Conservation (phyloP, 2,888 invertebrate species). For the Subacronicta megacephala region DNA sequence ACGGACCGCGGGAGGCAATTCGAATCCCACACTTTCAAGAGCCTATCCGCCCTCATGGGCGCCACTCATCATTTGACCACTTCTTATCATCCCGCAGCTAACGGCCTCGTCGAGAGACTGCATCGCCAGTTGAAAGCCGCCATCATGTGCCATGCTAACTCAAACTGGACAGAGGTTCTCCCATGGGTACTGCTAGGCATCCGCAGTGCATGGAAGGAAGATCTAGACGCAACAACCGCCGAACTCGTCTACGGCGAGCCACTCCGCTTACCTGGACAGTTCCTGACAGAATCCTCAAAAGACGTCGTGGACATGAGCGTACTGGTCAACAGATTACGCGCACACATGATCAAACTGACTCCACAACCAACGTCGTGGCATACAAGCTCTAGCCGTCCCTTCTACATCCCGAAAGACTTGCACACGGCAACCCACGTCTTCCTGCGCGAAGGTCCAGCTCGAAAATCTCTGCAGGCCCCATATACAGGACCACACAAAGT, state of each 20-base stretch:
- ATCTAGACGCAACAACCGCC: conserved; percentile 29
- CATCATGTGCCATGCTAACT: no score
- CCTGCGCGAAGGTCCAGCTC: conserved; percentile 41
- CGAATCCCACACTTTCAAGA: no score
- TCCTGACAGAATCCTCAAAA: neutral
- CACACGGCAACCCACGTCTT: conserved; percentile 37
- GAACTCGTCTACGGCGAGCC: conserved; percentile 55
- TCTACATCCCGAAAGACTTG: conserved; percentile 44
- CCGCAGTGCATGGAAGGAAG: conserved; percentile 41
- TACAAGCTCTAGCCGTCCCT: neutral
- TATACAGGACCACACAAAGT: conserved; percentile 25
- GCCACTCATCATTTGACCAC: no score
- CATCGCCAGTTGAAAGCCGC: no score
- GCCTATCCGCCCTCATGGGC: no score
- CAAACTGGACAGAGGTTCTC: no score
- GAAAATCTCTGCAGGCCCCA: conserved; percentile 24
- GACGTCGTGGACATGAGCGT: neutral
- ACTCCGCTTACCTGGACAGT: conserved; percentile 15
- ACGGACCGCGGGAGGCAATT: no score
- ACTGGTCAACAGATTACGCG: neutral
- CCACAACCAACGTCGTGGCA: conserved; percentile 26
- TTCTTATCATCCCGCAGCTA: no score
- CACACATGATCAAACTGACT: conserved; percentile 1
- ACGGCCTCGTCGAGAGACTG: no score
- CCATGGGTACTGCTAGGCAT: no score